A percentile compares a stretch with the other conserved stretches of the same genome.
Conservation (phyloP, 2,113 vertebrate species). For the Phocoena sinus region DNA sequence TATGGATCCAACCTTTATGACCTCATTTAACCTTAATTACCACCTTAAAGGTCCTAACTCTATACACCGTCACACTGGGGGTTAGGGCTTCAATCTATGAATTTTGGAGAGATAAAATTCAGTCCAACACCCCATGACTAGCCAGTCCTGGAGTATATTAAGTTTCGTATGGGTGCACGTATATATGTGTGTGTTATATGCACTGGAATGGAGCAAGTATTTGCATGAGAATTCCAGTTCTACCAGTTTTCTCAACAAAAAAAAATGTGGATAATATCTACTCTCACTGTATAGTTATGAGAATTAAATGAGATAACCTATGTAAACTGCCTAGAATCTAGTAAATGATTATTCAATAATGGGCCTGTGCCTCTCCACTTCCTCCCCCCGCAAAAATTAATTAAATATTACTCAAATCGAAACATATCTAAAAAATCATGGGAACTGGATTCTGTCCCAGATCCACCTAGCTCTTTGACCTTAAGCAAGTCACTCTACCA, state of each 20-base stretch:
- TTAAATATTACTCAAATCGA: background rate
- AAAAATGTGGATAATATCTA: background rate
- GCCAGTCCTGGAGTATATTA: background rate
- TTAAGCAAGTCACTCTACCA: background rate
- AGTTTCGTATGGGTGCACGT: background rate
- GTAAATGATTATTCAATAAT: background rate
- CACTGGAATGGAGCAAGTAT: background rate
- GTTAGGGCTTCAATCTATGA: background rate
- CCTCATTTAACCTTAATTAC: background rate
- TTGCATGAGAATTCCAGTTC: background rate
- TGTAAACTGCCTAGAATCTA: background rate
- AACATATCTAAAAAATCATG: background rate
- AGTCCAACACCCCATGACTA: background rate
- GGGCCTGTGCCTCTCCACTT: background rate
- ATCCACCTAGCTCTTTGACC: background rate
- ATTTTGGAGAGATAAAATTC: background rate
- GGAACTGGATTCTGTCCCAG: background rate
- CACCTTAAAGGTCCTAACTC: background rate
- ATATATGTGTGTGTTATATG: background rate
- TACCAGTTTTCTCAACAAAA: background rate
- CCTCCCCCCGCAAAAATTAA: background rate
- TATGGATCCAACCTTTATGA: background rate
- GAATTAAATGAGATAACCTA: slow-evolving; percentile 23
- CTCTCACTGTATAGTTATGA: background rate
- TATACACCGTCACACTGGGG: background rate